These are phyloP conservation scores for Macrobrachium rosenbergii DNA, from an alignment of 1,140 invertebrate species.

Conservation along the genomic window DNA sequence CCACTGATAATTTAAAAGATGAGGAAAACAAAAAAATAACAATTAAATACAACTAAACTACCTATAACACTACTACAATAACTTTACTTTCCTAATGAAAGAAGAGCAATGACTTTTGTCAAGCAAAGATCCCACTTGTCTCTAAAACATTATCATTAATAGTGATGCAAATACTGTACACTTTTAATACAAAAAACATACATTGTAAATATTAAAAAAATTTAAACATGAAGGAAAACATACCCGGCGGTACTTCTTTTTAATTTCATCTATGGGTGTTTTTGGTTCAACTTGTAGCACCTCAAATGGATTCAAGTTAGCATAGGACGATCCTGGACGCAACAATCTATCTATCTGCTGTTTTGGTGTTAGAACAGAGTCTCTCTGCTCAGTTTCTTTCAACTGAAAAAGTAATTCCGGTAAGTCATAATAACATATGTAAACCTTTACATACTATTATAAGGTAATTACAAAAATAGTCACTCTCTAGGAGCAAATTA, in stretches of 20 bases:
- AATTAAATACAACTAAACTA: too few species aligned
- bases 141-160: not conserved
- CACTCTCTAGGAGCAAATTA: too few species aligned
- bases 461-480: too few species aligned
- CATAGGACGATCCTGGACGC: constrained; percentile 93
- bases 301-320: constrained; percentile 97
- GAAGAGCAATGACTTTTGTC: too few species aligned
- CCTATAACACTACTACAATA: too few species aligned
- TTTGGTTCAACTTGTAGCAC: constrained; percentile 96
- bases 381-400: constrained; percentile 94
- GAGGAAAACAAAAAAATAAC: too few species aligned
- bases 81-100: too few species aligned
- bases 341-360: constrained; percentile 95
- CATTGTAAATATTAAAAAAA: constrained; percentile 35
- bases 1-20: too few species aligned
- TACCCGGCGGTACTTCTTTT: constrained; percentile 94
- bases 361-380: constrained; percentile 90
- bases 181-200: not conserved
- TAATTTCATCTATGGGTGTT: constrained; percentile 88
- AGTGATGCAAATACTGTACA: constrained; percentile 16
- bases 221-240: constrained; percentile 65
- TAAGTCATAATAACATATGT: too few species aligned
- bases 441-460: too few species aligned
- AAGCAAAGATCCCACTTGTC: not conserved
- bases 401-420: constrained; percentile 75